Base-by-base conservation (phyloP, 2,888 invertebrate species). In the Blomia tropicalis region DNA sequence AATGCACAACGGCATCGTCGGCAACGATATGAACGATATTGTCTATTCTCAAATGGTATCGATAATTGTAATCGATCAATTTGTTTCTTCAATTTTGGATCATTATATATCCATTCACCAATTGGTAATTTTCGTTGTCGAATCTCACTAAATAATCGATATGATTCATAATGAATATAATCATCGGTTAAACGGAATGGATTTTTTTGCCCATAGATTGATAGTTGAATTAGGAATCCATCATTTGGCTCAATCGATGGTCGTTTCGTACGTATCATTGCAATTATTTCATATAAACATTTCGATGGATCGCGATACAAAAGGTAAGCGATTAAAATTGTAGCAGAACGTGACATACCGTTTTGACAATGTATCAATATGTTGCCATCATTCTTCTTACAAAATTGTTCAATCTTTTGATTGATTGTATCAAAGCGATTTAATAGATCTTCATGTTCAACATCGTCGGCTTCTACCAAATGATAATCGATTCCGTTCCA, bases 341-440 rank as follows among this genome's bases (percentile, higher is more conserved):
- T 80, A 43, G 82, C 82, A 70, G 82, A 82, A 68, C 51, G 69
- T 68, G 44, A 67, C 32, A 64, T 65, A 2, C 83, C 83, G 65
- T 79, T 80, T 73, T 82, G 82, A 43, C 83, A 82, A 73, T 83
- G 83, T n/a, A 83, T 79, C n/a, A 83, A 72, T 43, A 80, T 81
- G 70, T 79, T 80, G n/a, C 79, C 81, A 56, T 79, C 79, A 64
- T 73, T 74, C 17, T 72, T 71, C 29, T 82, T 72, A n/a, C n/a
- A n/a, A 63, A 79, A 80, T 56, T 79, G 78, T 67, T 81, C 79
- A 62, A 83, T 77, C 70, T 83, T 83, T 25, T 72, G 71, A 66
- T 77, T 77, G 2, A 62, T 31, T n/a, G 2, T 32, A 53, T 41
- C n/a, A 22, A 43, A 17, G 56, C 27, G 23, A 14, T 14, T 14